Conservation (phyloP, 2,113 vertebrate species). For the Mustela lutreola region DNA sequence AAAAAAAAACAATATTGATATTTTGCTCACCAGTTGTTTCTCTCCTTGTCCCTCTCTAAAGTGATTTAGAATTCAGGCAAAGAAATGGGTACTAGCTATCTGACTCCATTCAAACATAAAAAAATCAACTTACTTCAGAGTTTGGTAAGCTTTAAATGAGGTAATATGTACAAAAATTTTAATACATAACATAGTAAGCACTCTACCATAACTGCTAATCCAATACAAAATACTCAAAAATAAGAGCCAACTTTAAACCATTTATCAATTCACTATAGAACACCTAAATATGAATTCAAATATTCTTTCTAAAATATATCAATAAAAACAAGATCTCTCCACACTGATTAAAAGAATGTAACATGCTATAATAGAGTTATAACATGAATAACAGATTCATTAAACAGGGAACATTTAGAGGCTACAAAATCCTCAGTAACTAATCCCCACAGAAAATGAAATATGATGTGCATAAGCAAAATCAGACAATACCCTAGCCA, state of each 20-base stretch:
- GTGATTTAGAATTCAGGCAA: neutral
- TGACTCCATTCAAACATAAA: neutral
- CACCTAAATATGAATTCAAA: conserved; percentile 16
- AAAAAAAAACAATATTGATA: neutral
- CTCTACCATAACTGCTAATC: neutral
- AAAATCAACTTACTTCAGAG: neutral
- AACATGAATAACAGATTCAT: neutral
- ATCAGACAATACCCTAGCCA: neutral
- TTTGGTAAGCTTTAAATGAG: neutral
- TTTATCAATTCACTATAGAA: neutral
- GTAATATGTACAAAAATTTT: neutral
- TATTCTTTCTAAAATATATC: neutral
- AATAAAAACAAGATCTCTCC: neutral
- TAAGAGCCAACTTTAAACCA: neutral
- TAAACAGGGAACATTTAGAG: neutral
- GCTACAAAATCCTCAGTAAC: conserved; percentile 2
- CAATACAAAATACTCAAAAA: neutral
- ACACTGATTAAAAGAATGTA: neutral
- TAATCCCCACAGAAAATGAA: neutral
- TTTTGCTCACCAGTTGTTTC: neutral
- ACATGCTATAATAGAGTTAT: neutral
- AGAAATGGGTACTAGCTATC: neutral
- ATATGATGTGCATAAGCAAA: neutral
- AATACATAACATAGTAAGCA: neutral
- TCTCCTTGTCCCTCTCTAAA: neutral